Evolutionary conservation across 1,140 invertebrate genomes (phyloP), one percentile per base, ranked within the genome.

Genomic region (Augochlora pura): DNA sequence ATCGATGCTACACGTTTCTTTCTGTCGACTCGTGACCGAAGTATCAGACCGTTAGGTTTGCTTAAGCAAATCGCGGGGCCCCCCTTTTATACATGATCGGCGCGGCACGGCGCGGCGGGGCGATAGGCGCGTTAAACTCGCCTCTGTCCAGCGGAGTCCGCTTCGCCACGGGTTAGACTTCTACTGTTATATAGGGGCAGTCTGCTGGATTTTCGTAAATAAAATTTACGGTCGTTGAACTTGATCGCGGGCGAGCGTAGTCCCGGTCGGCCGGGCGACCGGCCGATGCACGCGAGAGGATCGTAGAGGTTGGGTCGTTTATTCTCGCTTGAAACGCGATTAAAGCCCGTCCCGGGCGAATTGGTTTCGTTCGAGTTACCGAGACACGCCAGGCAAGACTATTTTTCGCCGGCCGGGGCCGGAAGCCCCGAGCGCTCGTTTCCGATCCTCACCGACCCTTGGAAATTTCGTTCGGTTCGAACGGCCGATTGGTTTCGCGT

Each of bases 201-300:
- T 23, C 39, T 70, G 49, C 70, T 66, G 80, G 85, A 87, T 90
- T 90, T 89, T 90, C 86, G 85, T 90, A 90, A 91, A 90, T 87
- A 88, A 91, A 90, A 89, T 88, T 86, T 84, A 86, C 84, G 89
- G 89, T 88, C 89, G 80, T 87, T 90, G 90, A 91, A 90, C 90
- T 88, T 74, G 67, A 76, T 79, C 80, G 78, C 64, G 60, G 76
- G 69, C n/a, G 63, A 21, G 38, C 72, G 78, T 69, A 76, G 72
- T 12, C 57, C 27, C 18, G 54, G 49, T 4, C 49, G 49, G 14
- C 49, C 12, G 49, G 12, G 12, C 46, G 27, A 27, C 60, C 21
- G 25, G 68, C 25, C 27, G 62, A 63, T 66, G 49, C 52, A 69
- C 60, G 68, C 64, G 82, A 38, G 69, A 73, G 71, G 52, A 38